phyloP scores from a whole-genome alignment of 2,797 vertebrate species.

The Acrocephalus scirpaceus region DNA sequence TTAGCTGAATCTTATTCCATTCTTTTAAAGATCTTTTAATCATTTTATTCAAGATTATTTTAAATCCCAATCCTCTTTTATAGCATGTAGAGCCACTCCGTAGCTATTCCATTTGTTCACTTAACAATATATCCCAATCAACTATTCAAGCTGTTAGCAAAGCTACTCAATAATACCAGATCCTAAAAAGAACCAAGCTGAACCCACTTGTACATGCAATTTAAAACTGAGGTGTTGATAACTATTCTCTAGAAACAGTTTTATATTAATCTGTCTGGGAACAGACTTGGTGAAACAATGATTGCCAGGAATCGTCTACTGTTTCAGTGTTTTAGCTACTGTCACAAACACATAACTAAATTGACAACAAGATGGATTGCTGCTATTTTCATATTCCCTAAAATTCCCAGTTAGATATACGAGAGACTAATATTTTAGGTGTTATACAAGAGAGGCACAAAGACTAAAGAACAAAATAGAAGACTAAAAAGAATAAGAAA shows the following conservation, averaged over 20 bases:
- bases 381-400: not conserved
- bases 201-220: not conserved
- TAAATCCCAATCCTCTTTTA: not conserved
- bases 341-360: not conserved
- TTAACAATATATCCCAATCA: not conserved
- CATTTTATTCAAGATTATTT: not conserved
- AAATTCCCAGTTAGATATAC: not conserved
- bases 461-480: not conserved
- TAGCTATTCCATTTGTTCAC: not conserved
- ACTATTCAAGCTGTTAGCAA: not conserved
- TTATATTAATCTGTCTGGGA: not conserved
- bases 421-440: not conserved
- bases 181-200: not conserved
- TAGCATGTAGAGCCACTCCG: not conserved
- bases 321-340: not conserved
- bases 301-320: not conserved
- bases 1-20: not conserved
- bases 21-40: not conserved
- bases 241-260: not conserved
- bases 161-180: not conserved
- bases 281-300: not conserved
- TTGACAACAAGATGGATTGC: not conserved
- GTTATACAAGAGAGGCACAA: not conserved
- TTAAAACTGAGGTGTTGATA: not conserved
- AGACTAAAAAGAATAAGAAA: not conserved